Percentiles rank a stretch among this genome's conserved stretches.
These are phyloP conservation scores for Crax fasciolata DNA, from an alignment of 2,797 vertebrate genomes.

Conservation along the genomic window DNA sequence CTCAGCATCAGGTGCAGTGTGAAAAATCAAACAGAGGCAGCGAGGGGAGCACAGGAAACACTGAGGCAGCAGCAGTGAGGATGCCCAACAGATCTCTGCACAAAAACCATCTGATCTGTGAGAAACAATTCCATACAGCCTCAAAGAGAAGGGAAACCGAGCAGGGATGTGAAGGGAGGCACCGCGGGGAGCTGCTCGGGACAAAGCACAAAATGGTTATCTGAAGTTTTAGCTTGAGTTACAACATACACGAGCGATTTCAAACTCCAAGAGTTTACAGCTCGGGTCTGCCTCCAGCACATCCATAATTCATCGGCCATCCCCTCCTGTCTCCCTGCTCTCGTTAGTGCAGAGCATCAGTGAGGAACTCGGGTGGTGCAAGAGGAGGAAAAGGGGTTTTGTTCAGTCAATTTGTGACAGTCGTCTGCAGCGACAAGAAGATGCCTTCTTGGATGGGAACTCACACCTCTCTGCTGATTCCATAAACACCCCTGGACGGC, in stretches of 20 bases:
- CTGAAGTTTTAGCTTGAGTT: conserved; percentile 2
- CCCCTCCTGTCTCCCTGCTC: background rate
- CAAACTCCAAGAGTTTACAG: conserved; percentile 22
- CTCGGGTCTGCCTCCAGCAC: background rate
- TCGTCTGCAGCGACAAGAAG: conserved; percentile 31
- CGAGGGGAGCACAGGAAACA: background rate
- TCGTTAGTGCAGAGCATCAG: background rate
- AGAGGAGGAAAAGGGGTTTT: conserved; percentile 19
- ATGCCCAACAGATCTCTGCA: background rate
- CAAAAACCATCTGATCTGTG: background rate
- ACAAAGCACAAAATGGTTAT: conserved; percentile 2
- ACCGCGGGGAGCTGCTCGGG: background rate
- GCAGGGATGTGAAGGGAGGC: background rate
- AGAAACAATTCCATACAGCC: background rate
- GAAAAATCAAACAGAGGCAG: background rate
- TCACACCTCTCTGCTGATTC: background rate
- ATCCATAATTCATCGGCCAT: conserved; percentile 17
- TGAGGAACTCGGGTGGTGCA: background rate
- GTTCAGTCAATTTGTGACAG: conserved; percentile 26
- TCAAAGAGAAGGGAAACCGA: background rate
- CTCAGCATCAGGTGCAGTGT: background rate
- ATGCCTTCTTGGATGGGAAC: conserved; percentile 22
- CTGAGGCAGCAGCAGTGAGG: background rate
- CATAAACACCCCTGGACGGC: background rate
- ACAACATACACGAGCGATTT: background rate